phyloP scores from a whole-genome alignment of 2,113 vertebrate genomes.

The Cavia aperea region DNA sequence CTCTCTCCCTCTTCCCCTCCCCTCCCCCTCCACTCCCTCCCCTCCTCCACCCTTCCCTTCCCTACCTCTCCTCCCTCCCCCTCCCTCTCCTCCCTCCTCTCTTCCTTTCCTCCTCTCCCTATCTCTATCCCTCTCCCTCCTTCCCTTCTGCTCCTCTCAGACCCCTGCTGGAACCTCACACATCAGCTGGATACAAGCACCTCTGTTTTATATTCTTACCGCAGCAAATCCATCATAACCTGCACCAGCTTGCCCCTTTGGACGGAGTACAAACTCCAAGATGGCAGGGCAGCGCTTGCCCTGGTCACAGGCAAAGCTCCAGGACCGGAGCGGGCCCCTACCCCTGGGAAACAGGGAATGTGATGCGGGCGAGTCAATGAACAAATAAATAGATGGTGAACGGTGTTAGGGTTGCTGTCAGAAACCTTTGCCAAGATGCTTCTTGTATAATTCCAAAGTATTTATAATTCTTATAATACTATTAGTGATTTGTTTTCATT shows the following conservation, averaged over 20 bases:
- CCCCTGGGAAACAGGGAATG: neutral
- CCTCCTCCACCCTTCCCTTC: neutral
- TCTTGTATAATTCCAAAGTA: neutral
- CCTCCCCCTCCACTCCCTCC: neutral
- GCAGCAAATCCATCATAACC: neutral
- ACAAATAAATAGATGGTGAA: neutral
- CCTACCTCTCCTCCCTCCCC: neutral
- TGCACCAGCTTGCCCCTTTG: neutral
- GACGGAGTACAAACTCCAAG: neutral
- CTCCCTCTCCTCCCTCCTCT: neutral
- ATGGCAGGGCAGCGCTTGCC: neutral
- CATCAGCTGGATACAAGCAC: neutral
- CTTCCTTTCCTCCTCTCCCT: neutral
- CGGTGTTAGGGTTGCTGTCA: neutral
- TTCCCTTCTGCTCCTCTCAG: neutral
- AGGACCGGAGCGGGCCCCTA: neutral
- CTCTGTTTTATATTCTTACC: neutral
- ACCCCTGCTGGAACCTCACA: neutral
- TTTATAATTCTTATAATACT: neutral
- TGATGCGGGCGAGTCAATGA: neutral
- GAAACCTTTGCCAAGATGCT: neutral
- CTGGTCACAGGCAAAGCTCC: neutral
- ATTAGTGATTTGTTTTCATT: conserved; percentile 14
- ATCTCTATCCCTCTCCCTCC: neutral
- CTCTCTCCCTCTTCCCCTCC: neutral